A percentile compares a stretch with the other conserved stretches of the same genome.
phyloP scores from a whole-genome alignment of 2,888 invertebrate genomes.

The Rotaria sp. region DNA sequence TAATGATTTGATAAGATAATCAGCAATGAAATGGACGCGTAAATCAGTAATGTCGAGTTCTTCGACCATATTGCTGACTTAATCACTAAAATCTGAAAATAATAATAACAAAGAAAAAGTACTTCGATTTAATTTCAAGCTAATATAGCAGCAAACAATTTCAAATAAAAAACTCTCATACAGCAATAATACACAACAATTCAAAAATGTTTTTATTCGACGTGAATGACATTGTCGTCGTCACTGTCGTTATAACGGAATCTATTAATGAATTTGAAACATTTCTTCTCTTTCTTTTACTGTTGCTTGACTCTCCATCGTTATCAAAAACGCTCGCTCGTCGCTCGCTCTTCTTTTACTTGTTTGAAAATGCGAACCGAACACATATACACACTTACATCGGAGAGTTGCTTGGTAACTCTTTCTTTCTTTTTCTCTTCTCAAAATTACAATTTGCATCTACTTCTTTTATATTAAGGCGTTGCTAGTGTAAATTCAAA shows the following conservation, averaged over 20 bases:
- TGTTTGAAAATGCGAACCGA: background rate
- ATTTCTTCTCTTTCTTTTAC: background rate
- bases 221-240: background rate
- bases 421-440: background rate
- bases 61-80: conserved; percentile 33
- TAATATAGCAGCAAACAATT: background rate
- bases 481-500: background rate
- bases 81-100: background rate
- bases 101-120: too few species aligned
- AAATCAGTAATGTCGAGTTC: conserved; percentile 60
- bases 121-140: too few species aligned
- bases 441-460: background rate
- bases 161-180: background rate
- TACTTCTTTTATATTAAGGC: background rate
- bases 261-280: conserved; percentile 3
- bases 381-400: conserved; percentile 17
- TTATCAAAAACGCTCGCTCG: background rate
- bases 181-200: background rate
- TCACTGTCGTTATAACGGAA: background rate
- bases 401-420: background rate
- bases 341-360: background rate
- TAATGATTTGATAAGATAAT: conserved; percentile 62
- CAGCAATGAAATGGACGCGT: conserved; percentile 76
- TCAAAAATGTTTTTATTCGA: background rate
- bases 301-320: background rate